These are phyloP conservation scores for Misgurnus anguillicaudatus DNA, from an alignment of 2,113 vertebrate genomes.

Conservation along the genomic window DNA sequence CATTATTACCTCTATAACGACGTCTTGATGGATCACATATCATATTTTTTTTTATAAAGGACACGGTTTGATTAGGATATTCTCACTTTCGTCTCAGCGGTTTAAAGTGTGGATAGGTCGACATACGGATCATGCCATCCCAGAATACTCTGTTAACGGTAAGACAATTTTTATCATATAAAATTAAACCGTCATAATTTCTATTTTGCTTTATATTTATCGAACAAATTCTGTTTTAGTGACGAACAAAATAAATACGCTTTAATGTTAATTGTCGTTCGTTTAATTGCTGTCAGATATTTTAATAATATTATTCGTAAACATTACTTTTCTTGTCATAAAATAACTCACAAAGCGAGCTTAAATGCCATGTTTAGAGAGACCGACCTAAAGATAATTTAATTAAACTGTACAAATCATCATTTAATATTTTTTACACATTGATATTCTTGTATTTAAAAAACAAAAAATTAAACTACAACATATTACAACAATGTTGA, in stretches of 20 bases:
- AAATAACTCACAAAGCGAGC: neutral
- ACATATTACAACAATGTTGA: too few species aligned
- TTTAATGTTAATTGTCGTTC: neutral
- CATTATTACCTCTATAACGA: neutral
- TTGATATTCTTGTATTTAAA: neutral
- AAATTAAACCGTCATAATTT: neutral
- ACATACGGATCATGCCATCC: slow-evolving; percentile 13
- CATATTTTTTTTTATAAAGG: too few species aligned
- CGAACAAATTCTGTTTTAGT: neutral
- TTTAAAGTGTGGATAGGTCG: slow-evolving; percentile 2
- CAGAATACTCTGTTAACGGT: slow-evolving; percentile 13
- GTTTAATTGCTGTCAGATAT: neutral
- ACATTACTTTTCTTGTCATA: neutral
- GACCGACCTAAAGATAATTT: neutral
- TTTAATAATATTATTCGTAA: neutral
- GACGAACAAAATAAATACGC: neutral
- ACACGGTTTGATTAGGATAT: neutral
- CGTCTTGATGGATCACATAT: neutral
- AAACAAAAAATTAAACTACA: neutral
- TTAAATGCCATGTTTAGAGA: neutral
- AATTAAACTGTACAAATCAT: neutral
- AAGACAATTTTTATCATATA: neutral
- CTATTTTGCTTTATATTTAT: neutral
- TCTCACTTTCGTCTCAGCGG: neutral
- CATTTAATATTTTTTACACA: neutral